These are phyloP conservation scores for Himalopsyche japonica DNA, from an alignment of 2,888 invertebrate genomes.

Conservation along the genomic window DNA sequence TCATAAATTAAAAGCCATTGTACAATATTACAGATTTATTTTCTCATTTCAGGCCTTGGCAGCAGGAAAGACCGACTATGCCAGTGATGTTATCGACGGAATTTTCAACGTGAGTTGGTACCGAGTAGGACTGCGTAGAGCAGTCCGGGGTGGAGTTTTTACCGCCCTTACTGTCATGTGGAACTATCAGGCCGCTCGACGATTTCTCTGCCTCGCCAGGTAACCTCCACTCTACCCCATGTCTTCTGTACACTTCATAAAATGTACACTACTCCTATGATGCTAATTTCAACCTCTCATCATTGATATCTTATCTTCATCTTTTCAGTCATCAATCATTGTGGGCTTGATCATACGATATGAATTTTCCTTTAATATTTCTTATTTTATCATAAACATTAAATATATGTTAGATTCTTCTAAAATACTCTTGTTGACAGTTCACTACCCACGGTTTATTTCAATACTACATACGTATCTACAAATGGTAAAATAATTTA, in stretches of 20 bases:
- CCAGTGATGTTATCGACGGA: conserved; percentile 37
- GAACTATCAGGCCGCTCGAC: conserved; percentile 39
- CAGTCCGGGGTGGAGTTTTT: conserved; percentile 36
- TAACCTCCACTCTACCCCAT: conserved; percentile 9
- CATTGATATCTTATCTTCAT: neutral
- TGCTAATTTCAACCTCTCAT: neutral
- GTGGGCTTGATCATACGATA: neutral
- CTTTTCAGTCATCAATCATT: neutral
- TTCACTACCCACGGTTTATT: too few relatives aligned
- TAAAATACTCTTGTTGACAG: too few relatives aligned
- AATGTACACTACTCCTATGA: neutral
- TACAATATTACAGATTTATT: neutral
- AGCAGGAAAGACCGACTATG: conserved; percentile 30
- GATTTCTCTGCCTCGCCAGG: conserved; percentile 39
- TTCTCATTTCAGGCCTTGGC: conserved; percentile 33
- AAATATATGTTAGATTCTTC: too few relatives aligned
- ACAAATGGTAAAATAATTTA: too few relatives aligned
- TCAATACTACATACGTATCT: too few relatives aligned
- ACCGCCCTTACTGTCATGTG: conserved; percentile 38
- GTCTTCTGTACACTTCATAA: conserved; percentile 14
- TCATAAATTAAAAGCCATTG: too few relatives aligned
- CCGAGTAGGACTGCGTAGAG: conserved; percentile 31
- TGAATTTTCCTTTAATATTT: too few relatives aligned
- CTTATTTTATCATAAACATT: too few relatives aligned
- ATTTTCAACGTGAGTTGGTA: conserved; percentile 42